Base-by-base conservation (phyloP, 2,888 invertebrate genomes). In the Hyppa rectilinea region DNA sequence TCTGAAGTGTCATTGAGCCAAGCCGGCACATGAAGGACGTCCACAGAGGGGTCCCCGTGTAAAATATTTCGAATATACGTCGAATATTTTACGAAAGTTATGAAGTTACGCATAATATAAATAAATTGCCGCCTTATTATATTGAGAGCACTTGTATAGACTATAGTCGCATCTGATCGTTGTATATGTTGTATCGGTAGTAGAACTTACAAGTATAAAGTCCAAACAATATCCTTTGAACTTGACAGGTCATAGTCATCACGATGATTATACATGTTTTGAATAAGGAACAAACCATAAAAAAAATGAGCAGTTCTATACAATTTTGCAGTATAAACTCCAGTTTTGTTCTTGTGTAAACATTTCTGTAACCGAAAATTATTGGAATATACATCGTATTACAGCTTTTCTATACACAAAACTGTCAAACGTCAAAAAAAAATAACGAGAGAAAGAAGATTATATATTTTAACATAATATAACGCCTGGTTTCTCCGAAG, bases 1-100 rank as follows among this genome's bases (percentile, higher is more conserved):
- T 69, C 81, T 84, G 76, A 88, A 89, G 88, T 87, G 84, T 86
- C 85, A 86, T 88, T 88, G 83, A 85, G 87, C 74, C 87, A 87
- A 89, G 87, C 87, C 81, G 87, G 84, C 82, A 84, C 85, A 77
- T 83, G 83, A 85, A 85, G 81, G 79, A 86, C 84, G 80, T 85
- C 85, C 83, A 85, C 81, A 83, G 71, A 76, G 78, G 68, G 77
- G 64, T 70, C 58, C 72, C 66, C 72, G 75, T 82, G 80, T 83
- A 85, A 85, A 80, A 82, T 84, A 82, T 85, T 85, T 75, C 75
- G 76, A 83, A 84, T 81, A 81, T 83, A 79, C 75, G 79, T 79
- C 72, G 75, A 75, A 81, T 85, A 79, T 82, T 83, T 76, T 67
- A 78, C 55, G 43, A 75, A 81, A 83, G 65, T 77, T 73, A 63